Percentiles rank a stretch among this genome's conserved stretches.
Evolutionary conservation across 2,888 invertebrate genomes (phyloP).

Genomic region (Belgica antarctica): DNA sequence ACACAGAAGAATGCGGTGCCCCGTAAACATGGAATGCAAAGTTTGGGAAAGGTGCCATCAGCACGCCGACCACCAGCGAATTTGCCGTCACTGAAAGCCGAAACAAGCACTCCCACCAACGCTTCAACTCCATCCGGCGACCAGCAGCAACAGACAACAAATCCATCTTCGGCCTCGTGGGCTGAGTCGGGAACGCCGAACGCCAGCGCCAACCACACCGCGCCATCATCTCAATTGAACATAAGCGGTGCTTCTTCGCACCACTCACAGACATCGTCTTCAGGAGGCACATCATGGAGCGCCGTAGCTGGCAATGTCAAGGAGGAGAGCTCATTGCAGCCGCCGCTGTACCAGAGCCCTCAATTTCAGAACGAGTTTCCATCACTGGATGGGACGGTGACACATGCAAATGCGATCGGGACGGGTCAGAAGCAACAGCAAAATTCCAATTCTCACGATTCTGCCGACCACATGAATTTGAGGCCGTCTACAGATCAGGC

Average conservation of each 20-base stretch:
- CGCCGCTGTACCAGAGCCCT: slow-evolving; percentile 74
- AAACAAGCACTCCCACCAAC: slow-evolving; percentile 63
- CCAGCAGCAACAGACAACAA: slow-evolving; percentile 46
- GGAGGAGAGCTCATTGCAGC: slow-evolving; percentile 53
- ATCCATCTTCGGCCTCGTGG: slow-evolving; percentile 45
- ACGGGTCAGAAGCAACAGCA: slow-evolving; percentile 46
- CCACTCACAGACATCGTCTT: not conserved
- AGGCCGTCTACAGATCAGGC: slow-evolving; percentile 54
- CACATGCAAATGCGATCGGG: slow-evolving; percentile 54
- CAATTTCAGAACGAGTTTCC: slow-evolving; percentile 97
- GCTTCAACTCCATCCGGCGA: slow-evolving; percentile 46
- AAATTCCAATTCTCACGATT: slow-evolving; percentile 45
- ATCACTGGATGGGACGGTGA: slow-evolving; percentile 63
- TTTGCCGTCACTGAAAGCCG: slow-evolving; percentile 98
- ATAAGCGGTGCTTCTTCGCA: slow-evolving; percentile 3
- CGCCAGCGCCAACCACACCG: not conserved
- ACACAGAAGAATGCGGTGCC: slow-evolving; percentile 85
- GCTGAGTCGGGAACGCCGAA: slow-evolving; percentile 15
- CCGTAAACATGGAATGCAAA: slow-evolving; percentile 99
- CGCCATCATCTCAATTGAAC: slow-evolving; percentile 20
- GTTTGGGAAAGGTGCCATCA: slow-evolving; percentile 97
- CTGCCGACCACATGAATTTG: slow-evolving; percentile 49
- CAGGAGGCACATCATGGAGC: slow-evolving; percentile 60
- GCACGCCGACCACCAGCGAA: slow-evolving; percentile 98
- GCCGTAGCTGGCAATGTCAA: slow-evolving; percentile 56